These are phyloP conservation scores for Zaprionus kolodkinae DNA, from an alignment of 1,140 invertebrate species.

Conservation along the genomic window DNA sequence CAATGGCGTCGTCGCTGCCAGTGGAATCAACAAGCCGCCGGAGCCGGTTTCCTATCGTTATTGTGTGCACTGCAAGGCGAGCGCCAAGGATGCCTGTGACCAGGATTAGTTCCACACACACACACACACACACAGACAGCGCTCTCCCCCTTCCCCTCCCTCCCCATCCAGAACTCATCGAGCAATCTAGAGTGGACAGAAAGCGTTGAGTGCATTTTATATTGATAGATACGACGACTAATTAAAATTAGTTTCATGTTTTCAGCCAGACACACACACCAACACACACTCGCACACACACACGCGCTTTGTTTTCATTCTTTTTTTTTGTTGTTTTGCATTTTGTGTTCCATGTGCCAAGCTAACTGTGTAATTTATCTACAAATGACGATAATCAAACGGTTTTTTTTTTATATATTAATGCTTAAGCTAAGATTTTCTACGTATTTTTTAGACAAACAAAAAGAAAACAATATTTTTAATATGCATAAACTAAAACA, in stretches of 20 bases:
- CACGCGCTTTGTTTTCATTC: conserved; percentile 1
- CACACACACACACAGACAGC: background rate
- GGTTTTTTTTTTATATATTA: conserved; percentile 1
- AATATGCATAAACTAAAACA: conserved; percentile 32
- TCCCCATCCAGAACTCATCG: background rate
- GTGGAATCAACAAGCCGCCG: conserved; percentile 49
- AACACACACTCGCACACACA: background rate
- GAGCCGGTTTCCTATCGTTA: conserved; percentile 73
- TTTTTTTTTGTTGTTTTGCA: conserved; percentile 10
- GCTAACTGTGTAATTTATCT: conserved; percentile 9
- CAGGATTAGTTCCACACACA: conserved; percentile 33
- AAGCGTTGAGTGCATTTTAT: conserved; percentile 27
- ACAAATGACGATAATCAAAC: conserved; percentile 3
- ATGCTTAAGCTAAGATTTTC: conserved; percentile 46
- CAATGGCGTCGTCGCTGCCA: background rate
- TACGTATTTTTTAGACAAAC: conserved; percentile 54
- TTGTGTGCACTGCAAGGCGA: conserved; percentile 65
- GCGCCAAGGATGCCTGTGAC: conserved; percentile 40
- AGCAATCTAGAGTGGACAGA: conserved; percentile 24
- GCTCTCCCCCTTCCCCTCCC: background rate
- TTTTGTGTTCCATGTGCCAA: conserved; percentile 29
- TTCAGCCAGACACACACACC: background rate
- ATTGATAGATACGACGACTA: conserved; percentile 10
- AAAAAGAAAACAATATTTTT: background rate
- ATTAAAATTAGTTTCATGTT: conserved; percentile 23